These are phyloP conservation scores for Rhagonycha fulva DNA, from an alignment of 2,888 invertebrate species.

Conservation along the genomic window DNA sequence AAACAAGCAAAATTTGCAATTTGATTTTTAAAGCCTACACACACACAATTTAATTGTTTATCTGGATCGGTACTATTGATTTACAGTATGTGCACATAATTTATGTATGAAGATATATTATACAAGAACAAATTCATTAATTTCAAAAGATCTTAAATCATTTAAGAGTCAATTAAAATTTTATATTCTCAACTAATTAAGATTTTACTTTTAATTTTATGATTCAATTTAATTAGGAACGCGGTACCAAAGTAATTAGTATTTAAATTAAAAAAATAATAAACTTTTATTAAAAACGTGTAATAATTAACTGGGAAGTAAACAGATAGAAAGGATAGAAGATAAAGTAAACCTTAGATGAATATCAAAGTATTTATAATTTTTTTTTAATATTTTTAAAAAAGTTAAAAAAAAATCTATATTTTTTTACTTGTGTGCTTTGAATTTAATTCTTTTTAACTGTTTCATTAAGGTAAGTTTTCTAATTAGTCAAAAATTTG, in stretches of 20 bases:
- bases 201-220: not conserved
- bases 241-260: not conserved
- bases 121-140: not conserved
- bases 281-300: not conserved
- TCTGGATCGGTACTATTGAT: not conserved
- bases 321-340: too few relatives aligned
- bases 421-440: too few relatives aligned
- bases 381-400: too few relatives aligned
- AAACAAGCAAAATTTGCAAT: not conserved
- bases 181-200: not conserved
- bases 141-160: not conserved
- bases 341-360: not conserved
- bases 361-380: not conserved
- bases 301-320: too few relatives aligned
- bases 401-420: too few relatives aligned
- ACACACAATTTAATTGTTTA: not conserved
- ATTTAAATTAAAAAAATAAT: not conserved
- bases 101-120: not conserved
- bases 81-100: not conserved
- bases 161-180: not conserved
- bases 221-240: not conserved
- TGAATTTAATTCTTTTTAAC: not conserved
- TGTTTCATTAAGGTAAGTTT: not conserved
- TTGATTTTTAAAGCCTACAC: not conserved
- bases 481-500: not conserved